Evolutionary conservation across 2,888 invertebrate genomes (phyloP).

Genomic region (Agrotis exclamationis): DNA sequence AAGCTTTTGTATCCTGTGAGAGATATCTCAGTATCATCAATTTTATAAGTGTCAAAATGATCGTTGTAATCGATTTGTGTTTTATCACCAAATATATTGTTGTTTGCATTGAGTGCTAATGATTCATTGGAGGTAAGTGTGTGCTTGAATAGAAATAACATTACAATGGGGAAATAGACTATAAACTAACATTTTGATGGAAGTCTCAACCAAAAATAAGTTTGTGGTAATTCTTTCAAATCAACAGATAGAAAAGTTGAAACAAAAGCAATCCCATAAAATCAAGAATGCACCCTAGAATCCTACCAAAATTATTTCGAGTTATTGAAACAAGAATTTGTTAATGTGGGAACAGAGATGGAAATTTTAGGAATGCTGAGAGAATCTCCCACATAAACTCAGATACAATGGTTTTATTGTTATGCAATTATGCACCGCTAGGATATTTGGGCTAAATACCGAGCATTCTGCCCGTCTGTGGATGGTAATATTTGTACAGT

Average conservation of each 20-base stretch:
- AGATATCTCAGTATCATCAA: not conserved
- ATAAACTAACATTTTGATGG: not conserved
- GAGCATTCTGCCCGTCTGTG: slow-evolving; percentile 46
- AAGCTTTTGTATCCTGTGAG: not conserved
- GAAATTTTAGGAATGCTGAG: slow-evolving; percentile 50
- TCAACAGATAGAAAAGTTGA: not conserved
- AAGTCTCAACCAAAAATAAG: not conserved
- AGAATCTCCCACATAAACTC: slow-evolving; percentile 57
- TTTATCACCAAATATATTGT: not conserved
- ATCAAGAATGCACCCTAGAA: slow-evolving; percentile 12
- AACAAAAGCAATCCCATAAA: slow-evolving; percentile 17
- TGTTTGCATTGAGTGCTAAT: not conserved
- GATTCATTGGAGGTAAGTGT: not conserved
- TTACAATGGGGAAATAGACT: not conserved
- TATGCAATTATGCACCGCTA: slow-evolving; percentile 56
- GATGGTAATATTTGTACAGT: slow-evolving; percentile 69
- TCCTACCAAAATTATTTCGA: slow-evolving; percentile 23
- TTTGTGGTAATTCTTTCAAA: not conserved
- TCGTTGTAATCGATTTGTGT: not conserved
- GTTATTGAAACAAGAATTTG: slow-evolving; percentile 47
- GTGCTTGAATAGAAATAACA: not conserved
- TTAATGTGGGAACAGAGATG: slow-evolving; percentile 63
- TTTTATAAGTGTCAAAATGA: not conserved
- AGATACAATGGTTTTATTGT: slow-evolving; percentile 66
- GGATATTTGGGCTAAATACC: slow-evolving; percentile 65